phyloP scores from a whole-genome alignment of 2,113 vertebrate genomes.

The Urocynchramus pylzowi region DNA sequence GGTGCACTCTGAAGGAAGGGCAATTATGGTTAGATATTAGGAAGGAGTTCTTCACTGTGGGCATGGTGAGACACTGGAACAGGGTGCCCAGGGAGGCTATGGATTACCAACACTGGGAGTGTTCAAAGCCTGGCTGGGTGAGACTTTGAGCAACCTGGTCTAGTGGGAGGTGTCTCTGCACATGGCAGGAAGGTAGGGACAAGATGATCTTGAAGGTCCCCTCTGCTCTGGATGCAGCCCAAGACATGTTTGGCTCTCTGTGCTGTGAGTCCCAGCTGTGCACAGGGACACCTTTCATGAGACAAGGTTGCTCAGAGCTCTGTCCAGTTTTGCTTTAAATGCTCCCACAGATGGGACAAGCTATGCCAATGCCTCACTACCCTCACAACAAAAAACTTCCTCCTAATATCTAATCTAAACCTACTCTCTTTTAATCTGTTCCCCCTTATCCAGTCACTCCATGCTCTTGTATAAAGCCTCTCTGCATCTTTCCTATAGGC shows the following conservation, averaged over 20 bases:
- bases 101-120: not conserved
- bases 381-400: not conserved
- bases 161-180: not conserved
- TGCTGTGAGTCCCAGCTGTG: not conserved
- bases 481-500: not conserved
- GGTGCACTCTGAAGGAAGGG: not conserved
- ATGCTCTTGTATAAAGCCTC: not conserved
- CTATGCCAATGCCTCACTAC: not conserved
- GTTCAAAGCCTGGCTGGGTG: not conserved
- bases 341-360: accelerated
- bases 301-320: not conserved
- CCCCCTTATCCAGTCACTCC: not conserved
- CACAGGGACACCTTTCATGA: not conserved
- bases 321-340: not conserved
- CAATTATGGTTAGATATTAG: not conserved
- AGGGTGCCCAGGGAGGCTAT: not conserved
- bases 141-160: not conserved
- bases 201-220: not conserved
- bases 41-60: not conserved
- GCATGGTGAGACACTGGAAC: not conserved
- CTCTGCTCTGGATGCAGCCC: not conserved
- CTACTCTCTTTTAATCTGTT: not conserved
- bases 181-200: not conserved
- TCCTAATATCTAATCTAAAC: not conserved
- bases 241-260: not conserved